These are phyloP conservation scores for Zaprionus camerounensis DNA, from an alignment of 1,140 invertebrate genomes.

Conservation along the genomic window DNA sequence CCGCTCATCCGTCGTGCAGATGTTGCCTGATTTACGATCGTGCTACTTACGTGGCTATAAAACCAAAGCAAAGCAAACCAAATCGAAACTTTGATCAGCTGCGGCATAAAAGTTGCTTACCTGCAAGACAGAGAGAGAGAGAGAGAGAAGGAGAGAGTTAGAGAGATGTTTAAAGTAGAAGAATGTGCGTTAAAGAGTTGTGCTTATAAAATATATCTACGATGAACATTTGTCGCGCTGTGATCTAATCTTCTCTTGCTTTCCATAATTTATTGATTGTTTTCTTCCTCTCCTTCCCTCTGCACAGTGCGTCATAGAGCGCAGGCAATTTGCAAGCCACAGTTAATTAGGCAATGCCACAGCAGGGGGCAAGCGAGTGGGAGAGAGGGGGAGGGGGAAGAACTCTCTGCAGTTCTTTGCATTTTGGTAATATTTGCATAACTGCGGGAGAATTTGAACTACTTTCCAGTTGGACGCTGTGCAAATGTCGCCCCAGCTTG, in stretches of 20 bases:
- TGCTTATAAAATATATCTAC: neutral
- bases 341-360: slow-evolving; percentile 40
- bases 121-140: slow-evolving; percentile 38
- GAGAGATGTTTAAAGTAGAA: neutral
- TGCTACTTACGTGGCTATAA: slow-evolving; percentile 74
- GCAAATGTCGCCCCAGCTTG: slow-evolving; percentile 70
- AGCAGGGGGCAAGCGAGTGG: neutral
- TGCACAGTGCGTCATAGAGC: neutral
- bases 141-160: neutral
- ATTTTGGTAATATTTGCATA: slow-evolving; percentile 39
- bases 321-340: neutral
- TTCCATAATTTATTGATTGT: neutral
- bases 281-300: neutral
- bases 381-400: neutral
- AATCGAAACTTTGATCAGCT: slow-evolving; percentile 42
- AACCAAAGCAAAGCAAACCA: slow-evolving; percentile 43
- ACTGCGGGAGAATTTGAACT: slow-evolving; percentile 58
- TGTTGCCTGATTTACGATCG: slow-evolving; percentile 71
- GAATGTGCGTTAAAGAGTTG: neutral
- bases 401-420: neutral
- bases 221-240: slow-evolving; percentile 3
- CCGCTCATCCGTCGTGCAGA: slow-evolving; percentile 31
- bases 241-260: neutral
- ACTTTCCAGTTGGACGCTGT: slow-evolving; percentile 47
- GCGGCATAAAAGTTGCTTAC: slow-evolving; percentile 74